Evolutionary conservation across 35 echinoderm and acorn worm genomes (phyloP), one percentile per base, ranked within the genome.

Genomic region (Lytechinus pictus): DNA sequence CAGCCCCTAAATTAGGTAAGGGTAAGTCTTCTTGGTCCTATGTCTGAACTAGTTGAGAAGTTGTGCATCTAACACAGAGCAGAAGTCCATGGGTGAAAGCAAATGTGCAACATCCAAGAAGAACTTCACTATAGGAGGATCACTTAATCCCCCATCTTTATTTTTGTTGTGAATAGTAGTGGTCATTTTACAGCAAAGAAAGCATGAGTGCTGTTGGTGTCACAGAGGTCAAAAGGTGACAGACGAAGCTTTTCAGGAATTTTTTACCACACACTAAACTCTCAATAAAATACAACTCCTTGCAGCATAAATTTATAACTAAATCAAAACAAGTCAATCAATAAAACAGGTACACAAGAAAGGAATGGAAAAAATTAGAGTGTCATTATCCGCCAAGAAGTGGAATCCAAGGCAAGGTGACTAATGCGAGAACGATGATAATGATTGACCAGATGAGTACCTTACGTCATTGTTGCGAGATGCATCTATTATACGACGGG

Each of bases 381-480:
- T 44, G 88, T 90, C 29, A 44, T 93, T 54, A 93, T 53, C 52
- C 92, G 53, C 53, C 54, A 4, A 93, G 53, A 93, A 93, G 92
- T 53, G 92, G 92, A n/a, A 93, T 57, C 92, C 92, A 93, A 27
- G 92, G 92, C 52, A 93, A 54, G 12, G 92, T 57, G 55, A 93
- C 92, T 54, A 93, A 93, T 24, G 53, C 92, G n/a, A 54, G 54
- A 54, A 93, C 28, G 54, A 93, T 54, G 54, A 93, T 93, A 93
- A 93, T 93, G 13, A 93, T 57, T 93, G 54, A 93, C 92, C 92
- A 93, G 92, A 93, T 93, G 92, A 93, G 52, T 54, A 57, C 92
- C 92, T 93, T 93, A 93, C 54, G 92, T 93, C 92, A 93, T 93
- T 93, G 92, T 24, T 93, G 92, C 92, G 92, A 93, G 92, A 93